Conservation (phyloP, 2,113 vertebrate species). For the Perccottus glenii region DNA sequence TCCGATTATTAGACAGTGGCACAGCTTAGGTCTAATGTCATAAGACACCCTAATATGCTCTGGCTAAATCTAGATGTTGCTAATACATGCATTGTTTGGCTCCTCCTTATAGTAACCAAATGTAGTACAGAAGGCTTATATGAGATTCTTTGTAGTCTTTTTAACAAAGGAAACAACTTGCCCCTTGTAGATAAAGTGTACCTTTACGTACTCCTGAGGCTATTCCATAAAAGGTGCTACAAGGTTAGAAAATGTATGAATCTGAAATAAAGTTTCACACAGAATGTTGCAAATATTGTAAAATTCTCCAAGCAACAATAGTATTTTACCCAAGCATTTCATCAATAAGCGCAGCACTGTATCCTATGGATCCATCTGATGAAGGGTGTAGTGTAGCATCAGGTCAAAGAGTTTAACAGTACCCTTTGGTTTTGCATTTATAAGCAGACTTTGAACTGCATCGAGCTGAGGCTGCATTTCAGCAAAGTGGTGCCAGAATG, state of each 20-base stretch:
- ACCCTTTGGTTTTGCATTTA: constrained; percentile 52
- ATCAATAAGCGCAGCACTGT: constrained; percentile 19
- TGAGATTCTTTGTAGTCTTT: not conserved
- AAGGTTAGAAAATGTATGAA: constrained; percentile 16
- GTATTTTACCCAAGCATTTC: constrained; percentile 18
- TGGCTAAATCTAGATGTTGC: too few species aligned
- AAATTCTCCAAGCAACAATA: constrained; percentile 15
- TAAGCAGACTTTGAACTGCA: constrained; percentile 40
- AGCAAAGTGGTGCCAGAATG: constrained; percentile 17
- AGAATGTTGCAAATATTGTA: constrained; percentile 9
- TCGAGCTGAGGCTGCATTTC: constrained; percentile 48
- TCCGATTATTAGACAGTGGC: too few species aligned
- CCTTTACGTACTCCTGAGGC: constrained; percentile 26
- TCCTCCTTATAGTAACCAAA: too few species aligned
- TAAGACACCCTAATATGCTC: too few species aligned
- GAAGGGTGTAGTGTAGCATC: constrained; percentile 37
- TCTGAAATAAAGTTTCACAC: constrained; percentile 28
- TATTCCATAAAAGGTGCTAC: constrained; percentile 25
- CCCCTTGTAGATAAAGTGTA: too few species aligned
- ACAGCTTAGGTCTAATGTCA: too few species aligned
- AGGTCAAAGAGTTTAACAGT: constrained; percentile 52
- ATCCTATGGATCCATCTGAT: constrained; percentile 11
- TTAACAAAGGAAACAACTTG: not conserved
- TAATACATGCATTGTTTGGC: too few species aligned
- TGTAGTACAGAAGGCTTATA: too few species aligned